A percentile compares a stretch with the other conserved stretches of the same genome.
phyloP scores from a whole-genome alignment of 2,888 invertebrate genomes.

The Amiota mariae region DNA sequence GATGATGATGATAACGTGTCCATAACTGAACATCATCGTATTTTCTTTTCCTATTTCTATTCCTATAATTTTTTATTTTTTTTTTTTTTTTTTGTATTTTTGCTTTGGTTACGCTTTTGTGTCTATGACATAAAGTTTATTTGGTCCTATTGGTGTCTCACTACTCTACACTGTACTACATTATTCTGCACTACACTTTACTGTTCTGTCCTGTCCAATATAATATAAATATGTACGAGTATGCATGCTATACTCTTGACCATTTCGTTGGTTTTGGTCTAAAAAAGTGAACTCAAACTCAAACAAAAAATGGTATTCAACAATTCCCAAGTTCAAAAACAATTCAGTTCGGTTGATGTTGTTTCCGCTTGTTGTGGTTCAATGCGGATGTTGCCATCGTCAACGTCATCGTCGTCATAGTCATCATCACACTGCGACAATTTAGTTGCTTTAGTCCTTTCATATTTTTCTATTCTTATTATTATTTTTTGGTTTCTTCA shows the following conservation, averaged over 20 bases:
- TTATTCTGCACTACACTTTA: no score
- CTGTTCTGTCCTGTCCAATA: no score
- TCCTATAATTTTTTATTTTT: no score
- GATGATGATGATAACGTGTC: conserved; percentile 48
- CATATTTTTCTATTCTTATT: not conserved
- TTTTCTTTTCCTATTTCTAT: not conserved
- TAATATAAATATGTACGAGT: not conserved
- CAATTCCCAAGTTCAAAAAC: not conserved
- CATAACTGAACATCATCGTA: conserved; percentile 52
- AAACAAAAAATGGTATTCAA: not conserved
- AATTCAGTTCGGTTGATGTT: not conserved
- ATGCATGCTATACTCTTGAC: not conserved
- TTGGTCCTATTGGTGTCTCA: not conserved
- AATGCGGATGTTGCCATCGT: conserved; percentile 44
- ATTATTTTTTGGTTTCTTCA: no score
- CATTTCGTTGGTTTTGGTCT: not conserved
- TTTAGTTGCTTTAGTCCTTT: not conserved
- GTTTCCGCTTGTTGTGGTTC: conserved; percentile 53
- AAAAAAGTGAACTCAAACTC: not conserved
- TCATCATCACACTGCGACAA: not conserved
- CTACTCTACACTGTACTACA: no score
- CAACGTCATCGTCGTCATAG: conserved; percentile 30
- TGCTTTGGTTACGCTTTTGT: conserved; percentile 28
- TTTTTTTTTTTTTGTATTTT: no score
- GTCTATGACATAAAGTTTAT: not conserved